Percentiles rank a stretch among this genome's conserved stretches.
Conservation (phyloP, 2,113 vertebrate species). For the Phrynocephalus versicolor region DNA sequence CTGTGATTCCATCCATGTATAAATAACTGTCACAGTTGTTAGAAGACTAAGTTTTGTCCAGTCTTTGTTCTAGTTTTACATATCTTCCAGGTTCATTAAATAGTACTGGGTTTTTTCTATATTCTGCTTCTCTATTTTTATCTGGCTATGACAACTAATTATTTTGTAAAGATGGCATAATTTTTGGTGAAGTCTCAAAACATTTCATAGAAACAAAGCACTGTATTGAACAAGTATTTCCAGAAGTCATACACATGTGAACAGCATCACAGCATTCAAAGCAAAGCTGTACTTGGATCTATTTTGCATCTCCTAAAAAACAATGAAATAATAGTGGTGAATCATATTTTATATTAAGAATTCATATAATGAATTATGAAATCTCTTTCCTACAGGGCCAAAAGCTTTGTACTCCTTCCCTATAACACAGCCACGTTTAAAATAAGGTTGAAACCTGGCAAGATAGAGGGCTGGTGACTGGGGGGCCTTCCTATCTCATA, state of each 20-base stretch:
- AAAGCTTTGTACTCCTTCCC: neutral
- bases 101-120: neutral
- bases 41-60: neutral
- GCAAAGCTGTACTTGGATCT: neutral
- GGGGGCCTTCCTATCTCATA: neutral
- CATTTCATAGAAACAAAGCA: constrained; percentile 14
- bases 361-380: constrained; percentile 7
- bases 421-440: neutral
- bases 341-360: neutral
- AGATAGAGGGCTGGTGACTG: neutral
- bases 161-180: constrained; percentile 29
- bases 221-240: neutral
- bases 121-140: neutral
- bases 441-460: neutral
- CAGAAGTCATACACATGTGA: constrained; percentile 21
- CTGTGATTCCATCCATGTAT: too few species aligned
- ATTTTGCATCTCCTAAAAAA: neutral
- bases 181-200: constrained; percentile 45
- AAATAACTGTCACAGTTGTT: too few species aligned
- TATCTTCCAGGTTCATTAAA: neutral
- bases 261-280: constrained; percentile 1
- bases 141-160: constrained; percentile 15
- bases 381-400: neutral
- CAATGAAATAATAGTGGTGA: neutral
- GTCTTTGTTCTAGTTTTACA: constrained; percentile 2